phyloP scores from a whole-genome alignment of 2,888 invertebrate genomes.

The Thera obeliscata region DNA sequence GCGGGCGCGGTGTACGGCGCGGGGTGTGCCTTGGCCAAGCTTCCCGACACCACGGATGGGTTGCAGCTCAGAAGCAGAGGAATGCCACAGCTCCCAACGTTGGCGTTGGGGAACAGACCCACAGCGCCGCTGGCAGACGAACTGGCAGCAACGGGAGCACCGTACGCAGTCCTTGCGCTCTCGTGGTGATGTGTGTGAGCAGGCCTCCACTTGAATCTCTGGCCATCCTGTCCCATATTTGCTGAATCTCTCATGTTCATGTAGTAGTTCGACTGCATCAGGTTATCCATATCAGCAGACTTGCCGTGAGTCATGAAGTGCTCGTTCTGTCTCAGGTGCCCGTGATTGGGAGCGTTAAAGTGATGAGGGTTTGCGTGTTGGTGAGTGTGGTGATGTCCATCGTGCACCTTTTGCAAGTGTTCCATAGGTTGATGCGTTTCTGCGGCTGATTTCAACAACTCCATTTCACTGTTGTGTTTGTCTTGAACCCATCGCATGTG shows the following conservation, averaged over 20 bases:
- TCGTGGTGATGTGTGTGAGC: conserved; percentile 45
- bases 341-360: conserved; percentile 24
- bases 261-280: conserved; percentile 32
- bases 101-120: conserved; percentile 73
- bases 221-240: conserved; percentile 47
- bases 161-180: conserved; percentile 57
- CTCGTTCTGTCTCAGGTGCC: conserved; percentile 31
- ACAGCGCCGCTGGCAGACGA: conserved; percentile 50
- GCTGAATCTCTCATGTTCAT: conserved; percentile 58
- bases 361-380: conserved; percentile 31
- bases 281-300: conserved; percentile 51
- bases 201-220: conserved; percentile 57
- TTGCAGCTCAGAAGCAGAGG: conserved; percentile 76
- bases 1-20: conserved; percentile 55
- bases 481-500: conserved; percentile 38
- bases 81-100: conserved; percentile 69
- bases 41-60: conserved; percentile 71
- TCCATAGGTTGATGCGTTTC: conserved; percentile 33
- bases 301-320: conserved; percentile 50
- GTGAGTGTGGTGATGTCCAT: conserved; percentile 38
- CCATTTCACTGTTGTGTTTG: conserved; percentile 35
- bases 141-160: conserved; percentile 37
- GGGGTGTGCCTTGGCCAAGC: conserved; percentile 61
- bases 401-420: conserved; percentile 25
- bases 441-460: conserved; percentile 35